These are phyloP conservation scores for Nycticryphes semicollaris DNA, from an alignment of 2,113 vertebrate species.

Conservation along the genomic window DNA sequence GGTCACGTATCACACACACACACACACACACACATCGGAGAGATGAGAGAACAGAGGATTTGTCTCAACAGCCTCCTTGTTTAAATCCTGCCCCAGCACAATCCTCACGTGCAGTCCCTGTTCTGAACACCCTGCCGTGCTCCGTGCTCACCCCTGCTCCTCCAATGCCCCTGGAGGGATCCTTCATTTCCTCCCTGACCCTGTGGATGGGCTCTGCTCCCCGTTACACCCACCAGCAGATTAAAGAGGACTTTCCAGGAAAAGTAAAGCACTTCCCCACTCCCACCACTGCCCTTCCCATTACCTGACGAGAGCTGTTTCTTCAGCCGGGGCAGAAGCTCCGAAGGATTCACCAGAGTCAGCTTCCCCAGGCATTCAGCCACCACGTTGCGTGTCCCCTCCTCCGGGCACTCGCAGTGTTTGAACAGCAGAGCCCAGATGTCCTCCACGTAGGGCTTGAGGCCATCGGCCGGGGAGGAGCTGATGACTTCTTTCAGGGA, in stretches of 20 bases:
- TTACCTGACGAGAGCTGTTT: constrained; percentile 88
- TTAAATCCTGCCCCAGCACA: neutral
- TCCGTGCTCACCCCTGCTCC: neutral
- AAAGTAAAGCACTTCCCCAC: neutral
- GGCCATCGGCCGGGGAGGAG: constrained; percentile 75
- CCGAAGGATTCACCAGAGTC: constrained; percentile 81
- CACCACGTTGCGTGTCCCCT: constrained; percentile 90
- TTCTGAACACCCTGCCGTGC: neutral
- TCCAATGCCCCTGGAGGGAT: neutral
- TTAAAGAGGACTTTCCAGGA: neutral
- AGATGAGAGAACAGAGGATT: neutral
- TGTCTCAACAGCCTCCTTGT: neutral
- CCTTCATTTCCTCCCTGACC: neutral
- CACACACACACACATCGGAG: neutral
- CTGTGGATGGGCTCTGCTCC: neutral
- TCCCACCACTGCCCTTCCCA: neutral
- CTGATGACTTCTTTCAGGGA: constrained; percentile 91
- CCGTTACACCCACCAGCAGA: neutral
- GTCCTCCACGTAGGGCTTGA: constrained; percentile 85
- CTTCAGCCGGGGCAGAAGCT: constrained; percentile 85
- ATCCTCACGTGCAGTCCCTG: neutral
- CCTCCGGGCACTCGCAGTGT: constrained; percentile 86
- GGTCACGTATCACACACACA: accelerated
- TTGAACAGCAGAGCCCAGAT: constrained; percentile 89
- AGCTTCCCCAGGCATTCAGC: constrained; percentile 92